Evolutionary conservation across 2,113 vertebrate genomes (phyloP).

Genomic region (Mugil cephalus): DNA sequence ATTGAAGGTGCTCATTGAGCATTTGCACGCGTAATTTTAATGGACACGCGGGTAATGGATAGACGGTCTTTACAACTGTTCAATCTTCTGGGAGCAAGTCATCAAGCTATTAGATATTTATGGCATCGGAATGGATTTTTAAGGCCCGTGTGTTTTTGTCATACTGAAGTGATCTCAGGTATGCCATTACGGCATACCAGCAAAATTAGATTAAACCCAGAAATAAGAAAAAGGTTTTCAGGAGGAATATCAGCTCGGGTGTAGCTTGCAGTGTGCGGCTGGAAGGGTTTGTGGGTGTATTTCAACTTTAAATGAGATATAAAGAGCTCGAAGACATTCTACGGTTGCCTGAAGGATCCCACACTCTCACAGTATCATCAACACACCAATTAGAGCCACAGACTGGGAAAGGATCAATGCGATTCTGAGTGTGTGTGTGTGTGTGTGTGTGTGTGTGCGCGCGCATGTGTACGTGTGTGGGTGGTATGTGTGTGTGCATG

Average conservation of each 20-base stretch:
- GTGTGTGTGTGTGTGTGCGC: slow-evolving; percentile 38
- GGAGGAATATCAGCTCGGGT: slow-evolving; percentile 63
- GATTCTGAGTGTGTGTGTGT: slow-evolving; percentile 54
- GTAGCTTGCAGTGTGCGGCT: slow-evolving; percentile 48
- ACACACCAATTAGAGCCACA: slow-evolving; percentile 82
- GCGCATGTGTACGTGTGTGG: slow-evolving; percentile 34
- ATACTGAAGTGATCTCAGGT: slow-evolving; percentile 50
- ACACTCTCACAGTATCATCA: slow-evolving; percentile 79
- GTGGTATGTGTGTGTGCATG: slow-evolving; percentile 57
- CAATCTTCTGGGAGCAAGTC: slow-evolving; percentile 75
- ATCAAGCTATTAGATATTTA: slow-evolving; percentile 79
- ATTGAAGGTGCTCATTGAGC: slow-evolving; percentile 62
- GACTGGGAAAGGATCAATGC: slow-evolving; percentile 80
- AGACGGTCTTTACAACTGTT: slow-evolving; percentile 78
- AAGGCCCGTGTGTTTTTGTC: slow-evolving; percentile 43
- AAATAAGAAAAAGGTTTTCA: slow-evolving; percentile 40
- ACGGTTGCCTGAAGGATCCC: slow-evolving; percentile 76
- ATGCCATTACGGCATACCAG: slow-evolving; percentile 42
- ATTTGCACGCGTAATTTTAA: slow-evolving; percentile 69
- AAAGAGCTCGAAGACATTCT: slow-evolving; percentile 78
- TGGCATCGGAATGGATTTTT: slow-evolving; percentile 60
- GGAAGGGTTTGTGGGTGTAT: slow-evolving; percentile 72
- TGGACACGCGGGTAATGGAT: slow-evolving; percentile 77
- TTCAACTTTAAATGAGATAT: slow-evolving; percentile 81
- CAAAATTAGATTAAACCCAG: slow-evolving; percentile 65